Percentiles rank a stretch among this genome's conserved stretches.
Conservation (phyloP, 2,888 invertebrate genomes). For the Arge pagana region DNA sequence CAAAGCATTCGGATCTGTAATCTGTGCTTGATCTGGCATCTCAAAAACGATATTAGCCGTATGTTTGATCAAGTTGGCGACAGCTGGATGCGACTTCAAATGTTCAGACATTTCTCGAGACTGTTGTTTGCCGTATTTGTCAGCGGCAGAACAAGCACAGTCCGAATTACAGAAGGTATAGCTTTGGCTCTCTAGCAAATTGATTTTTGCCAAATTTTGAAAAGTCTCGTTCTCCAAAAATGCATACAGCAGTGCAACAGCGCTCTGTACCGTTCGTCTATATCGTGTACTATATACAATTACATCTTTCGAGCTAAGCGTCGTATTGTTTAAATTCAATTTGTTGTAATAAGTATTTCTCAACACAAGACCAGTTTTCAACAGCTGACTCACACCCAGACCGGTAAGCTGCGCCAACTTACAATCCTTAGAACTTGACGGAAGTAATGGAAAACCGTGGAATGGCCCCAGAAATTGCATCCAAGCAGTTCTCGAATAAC, state of each 20-base stretch:
- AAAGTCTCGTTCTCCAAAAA: slow-evolving; percentile 72
- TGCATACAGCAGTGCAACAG: slow-evolving; percentile 76
- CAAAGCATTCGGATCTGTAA: slow-evolving; percentile 71
- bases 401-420: slow-evolving; percentile 86
- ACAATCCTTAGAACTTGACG: slow-evolving; percentile 70
- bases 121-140: slow-evolving; percentile 61
- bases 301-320: slow-evolving; percentile 63
- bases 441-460: slow-evolving; percentile 81
- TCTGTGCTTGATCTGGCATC: slow-evolving; percentile 65
- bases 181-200: slow-evolving; percentile 77
- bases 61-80: slow-evolving; percentile 71
- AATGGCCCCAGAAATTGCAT: slow-evolving; percentile 79
- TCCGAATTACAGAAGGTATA: slow-evolving; percentile 85
- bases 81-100: slow-evolving; percentile 74
- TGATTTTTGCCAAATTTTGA: slow-evolving; percentile 62
- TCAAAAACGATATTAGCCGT: slow-evolving; percentile 70
- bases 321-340: slow-evolving; percentile 56
- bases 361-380: slow-evolving; percentile 76
- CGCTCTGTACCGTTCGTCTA: slow-evolving; percentile 89
- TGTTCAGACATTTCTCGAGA: slow-evolving; percentile 66
- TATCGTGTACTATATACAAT: slow-evolving; percentile 82
- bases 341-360: slow-evolving; percentile 64
- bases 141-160: slow-evolving; percentile 78
- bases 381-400: slow-evolving; percentile 79
- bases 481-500: slow-evolving; percentile 62